These are phyloP conservation scores for Leucoraja ocellata DNA, from an alignment of 2,797 vertebrate species.

Conservation along the genomic window DNA sequence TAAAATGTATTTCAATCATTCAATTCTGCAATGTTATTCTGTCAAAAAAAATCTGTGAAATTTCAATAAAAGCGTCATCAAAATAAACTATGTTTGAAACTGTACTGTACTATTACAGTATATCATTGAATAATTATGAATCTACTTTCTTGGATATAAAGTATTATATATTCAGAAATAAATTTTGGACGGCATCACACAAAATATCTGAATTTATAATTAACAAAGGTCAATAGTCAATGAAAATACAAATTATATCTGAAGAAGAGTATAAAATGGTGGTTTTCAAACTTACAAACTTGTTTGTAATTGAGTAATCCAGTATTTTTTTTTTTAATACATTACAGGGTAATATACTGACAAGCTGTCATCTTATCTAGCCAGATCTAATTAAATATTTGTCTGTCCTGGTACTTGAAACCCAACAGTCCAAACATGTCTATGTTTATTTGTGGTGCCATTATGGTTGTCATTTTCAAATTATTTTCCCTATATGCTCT, in stretches of 20 bases:
- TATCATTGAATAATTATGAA: neutral
- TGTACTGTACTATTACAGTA: neutral
- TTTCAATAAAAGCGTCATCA: neutral
- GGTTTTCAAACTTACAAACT: neutral
- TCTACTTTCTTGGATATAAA: neutral
- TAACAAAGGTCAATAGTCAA: neutral
- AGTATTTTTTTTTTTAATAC: neutral
- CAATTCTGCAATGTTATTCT: neutral
- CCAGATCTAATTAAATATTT: neutral
- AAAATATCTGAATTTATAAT: neutral
- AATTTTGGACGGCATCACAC: neutral
- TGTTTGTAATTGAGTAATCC: neutral
- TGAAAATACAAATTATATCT: neutral
- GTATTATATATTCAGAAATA: neutral
- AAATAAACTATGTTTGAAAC: neutral
- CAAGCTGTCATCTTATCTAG: neutral
- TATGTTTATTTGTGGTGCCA: too few relatives aligned
- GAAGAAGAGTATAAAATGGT: neutral
- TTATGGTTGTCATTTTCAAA: too few relatives aligned
- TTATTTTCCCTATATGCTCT: too few relatives aligned
- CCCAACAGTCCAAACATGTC: neutral
- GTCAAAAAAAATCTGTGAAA: neutral
- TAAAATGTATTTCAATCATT: neutral
- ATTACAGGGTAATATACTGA: neutral
- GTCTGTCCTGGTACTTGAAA: neutral